phyloP scores from a whole-genome alignment of 1,140 invertebrate genomes.

The Temnothorax nylanderi region DNA sequence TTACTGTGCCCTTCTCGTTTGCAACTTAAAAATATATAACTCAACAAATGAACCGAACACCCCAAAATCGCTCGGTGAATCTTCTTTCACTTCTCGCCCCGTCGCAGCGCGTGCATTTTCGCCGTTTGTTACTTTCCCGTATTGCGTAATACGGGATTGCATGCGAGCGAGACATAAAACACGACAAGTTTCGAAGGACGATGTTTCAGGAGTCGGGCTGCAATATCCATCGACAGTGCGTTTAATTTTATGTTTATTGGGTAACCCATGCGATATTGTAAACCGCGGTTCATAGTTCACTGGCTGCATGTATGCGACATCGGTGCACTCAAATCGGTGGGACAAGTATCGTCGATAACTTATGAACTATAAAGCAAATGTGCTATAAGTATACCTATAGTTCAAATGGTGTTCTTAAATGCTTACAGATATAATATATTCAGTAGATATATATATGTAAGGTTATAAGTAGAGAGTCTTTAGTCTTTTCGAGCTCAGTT shows the following conservation, averaged over 20 bases:
- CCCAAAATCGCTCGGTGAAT: not conserved
- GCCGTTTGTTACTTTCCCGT: slow-evolving; percentile 1
- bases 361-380: slow-evolving; percentile 9
- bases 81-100: not conserved
- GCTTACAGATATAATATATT: not conserved
- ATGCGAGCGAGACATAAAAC: not conserved
- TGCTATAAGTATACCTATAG: not conserved
- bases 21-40: not conserved
- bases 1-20: not conserved
- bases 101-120: not conserved
- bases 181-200: slow-evolving; percentile 13
- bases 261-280: slow-evolving; percentile 1
- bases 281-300: slow-evolving; percentile 13
- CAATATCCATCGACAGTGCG: not conserved
- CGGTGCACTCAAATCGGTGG: slow-evolving; percentile 53
- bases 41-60: not conserved
- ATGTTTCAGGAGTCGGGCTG: not conserved
- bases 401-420: not conserved
- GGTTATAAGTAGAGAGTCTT: slow-evolving; percentile 18
- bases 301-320: not conserved
- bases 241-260: slow-evolving; percentile 36
- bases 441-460: not conserved
- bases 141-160: not conserved
- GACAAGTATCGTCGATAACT: slow-evolving; percentile 51
- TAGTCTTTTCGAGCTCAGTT: not conserved